Evolutionary conservation across 2,888 invertebrate genomes (phyloP).

Genomic region (Lepidochrysops patricia): DNA sequence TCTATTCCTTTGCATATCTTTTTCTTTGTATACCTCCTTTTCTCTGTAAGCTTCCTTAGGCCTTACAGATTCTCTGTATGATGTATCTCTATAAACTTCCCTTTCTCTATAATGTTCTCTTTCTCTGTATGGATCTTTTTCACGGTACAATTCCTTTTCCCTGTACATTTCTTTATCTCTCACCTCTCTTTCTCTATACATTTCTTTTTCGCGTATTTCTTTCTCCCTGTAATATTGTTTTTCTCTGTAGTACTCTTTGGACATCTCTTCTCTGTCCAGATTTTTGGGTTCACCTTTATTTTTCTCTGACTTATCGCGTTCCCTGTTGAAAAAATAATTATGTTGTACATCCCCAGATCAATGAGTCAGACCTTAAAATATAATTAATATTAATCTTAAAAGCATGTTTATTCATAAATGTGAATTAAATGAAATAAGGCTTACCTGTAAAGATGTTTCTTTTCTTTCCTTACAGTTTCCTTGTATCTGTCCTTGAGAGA

Average conservation of each 20-base stretch:
- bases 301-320: conserved; percentile 64
- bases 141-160: conserved; percentile 54
- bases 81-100: conserved; percentile 45
- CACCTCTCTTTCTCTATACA: conserved; percentile 51
- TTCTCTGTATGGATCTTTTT: conserved; percentile 62
- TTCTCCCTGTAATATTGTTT: conserved; percentile 53
- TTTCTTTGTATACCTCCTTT: conserved; percentile 44
- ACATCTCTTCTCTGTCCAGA: conserved; percentile 56
- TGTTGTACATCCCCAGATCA: conserved; percentile 45
- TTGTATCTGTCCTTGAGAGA: conserved; percentile 60
- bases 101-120: conserved; percentile 52
- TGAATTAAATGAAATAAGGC: conserved; percentile 17
- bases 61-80: conserved; percentile 43
- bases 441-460: conserved; percentile 67
- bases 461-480: conserved; percentile 57
- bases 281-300: conserved; percentile 54
- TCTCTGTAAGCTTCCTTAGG: conserved; percentile 49
- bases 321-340: conserved; percentile 54
- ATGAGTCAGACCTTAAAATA: conserved; percentile 45
- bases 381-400: conserved; percentile 33
- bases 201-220: conserved; percentile 43
- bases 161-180: conserved; percentile 48
- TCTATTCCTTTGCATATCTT: conserved; percentile 48
- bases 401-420: conserved; percentile 15
- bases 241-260: conserved; percentile 67